These are phyloP conservation scores for Dendroctonus valens DNA, from an alignment of 1,140 invertebrate genomes.

Conservation along the genomic window DNA sequence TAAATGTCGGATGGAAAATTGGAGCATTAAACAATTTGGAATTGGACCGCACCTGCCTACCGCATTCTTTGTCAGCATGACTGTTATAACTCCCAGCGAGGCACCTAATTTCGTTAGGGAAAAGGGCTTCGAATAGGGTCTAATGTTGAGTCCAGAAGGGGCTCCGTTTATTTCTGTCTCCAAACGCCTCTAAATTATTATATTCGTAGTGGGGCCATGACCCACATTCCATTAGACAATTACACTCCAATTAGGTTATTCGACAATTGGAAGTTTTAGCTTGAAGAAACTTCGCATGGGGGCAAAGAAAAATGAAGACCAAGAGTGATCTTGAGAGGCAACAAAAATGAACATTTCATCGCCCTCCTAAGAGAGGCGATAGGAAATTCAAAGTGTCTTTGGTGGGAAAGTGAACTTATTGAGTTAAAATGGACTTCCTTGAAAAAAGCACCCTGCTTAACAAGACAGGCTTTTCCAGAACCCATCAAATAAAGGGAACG, in stretches of 20 bases:
- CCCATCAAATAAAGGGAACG: no score
- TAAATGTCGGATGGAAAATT: neutral
- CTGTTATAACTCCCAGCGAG: constrained; percentile 3
- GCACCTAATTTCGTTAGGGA: constrained; percentile 6
- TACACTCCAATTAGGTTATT: neutral
- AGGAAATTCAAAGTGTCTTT: no score
- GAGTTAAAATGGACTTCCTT: no score
- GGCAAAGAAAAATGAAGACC: no score
- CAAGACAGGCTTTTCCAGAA: no score
- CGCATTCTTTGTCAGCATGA: constrained; percentile 16
- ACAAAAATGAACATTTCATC: no score
- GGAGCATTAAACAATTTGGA: neutral
- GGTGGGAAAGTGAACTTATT: no score
- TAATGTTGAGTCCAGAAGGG: constrained; percentile 1
- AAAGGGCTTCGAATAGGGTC: neutral
- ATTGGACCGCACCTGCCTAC: constrained; percentile 4
- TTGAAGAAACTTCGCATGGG: no score
- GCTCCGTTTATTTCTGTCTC: neutral
- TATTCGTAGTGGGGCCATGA: neutral
- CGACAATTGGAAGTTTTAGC: no score
- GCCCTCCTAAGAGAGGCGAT: no score
- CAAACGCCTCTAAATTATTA: neutral
- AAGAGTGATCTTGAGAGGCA: no score
- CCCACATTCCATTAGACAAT: constrained; percentile 1
- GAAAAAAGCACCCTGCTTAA: no score